A percentile compares a stretch with the other conserved stretches of the same genome.
Conservation (phyloP, 2,113 vertebrate species). For the Channa argus region DNA sequence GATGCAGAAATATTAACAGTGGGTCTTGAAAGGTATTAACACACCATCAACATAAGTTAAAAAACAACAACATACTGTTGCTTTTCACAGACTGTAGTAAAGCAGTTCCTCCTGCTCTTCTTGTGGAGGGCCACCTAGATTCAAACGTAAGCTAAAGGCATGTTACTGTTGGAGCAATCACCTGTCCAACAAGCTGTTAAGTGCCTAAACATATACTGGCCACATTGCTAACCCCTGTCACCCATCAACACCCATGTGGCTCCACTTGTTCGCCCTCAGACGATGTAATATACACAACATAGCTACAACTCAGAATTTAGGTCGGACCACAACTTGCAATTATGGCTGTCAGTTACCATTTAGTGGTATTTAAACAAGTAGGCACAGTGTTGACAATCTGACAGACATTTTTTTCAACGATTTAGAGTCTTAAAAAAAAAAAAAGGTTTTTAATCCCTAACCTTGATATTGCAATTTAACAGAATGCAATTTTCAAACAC, state of each 20-base stretch:
- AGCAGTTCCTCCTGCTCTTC: no score
- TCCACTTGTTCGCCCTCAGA: conserved; percentile 36
- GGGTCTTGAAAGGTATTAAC: no score
- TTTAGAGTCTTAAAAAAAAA: no score
- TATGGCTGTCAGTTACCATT: conserved; percentile 60
- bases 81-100: no score
- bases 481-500: no score
- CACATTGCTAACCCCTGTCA: conserved; percentile 62
- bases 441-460: no score
- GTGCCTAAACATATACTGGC: conserved; percentile 54
- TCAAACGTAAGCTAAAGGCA: conserved; percentile 8
- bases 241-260: conserved; percentile 51
- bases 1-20: neutral
- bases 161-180: conserved; percentile 39
- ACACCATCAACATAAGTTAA: neutral
- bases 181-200: conserved; percentile 52
- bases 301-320: conserved; percentile 71
- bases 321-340: conserved; percentile 66
- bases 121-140: conserved; percentile 16
- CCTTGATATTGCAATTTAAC: no score
- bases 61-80: neutral
- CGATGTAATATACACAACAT: conserved; percentile 48
- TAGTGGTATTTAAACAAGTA: conserved; percentile 51
- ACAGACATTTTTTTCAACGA: conserved; percentile 11
- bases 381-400: conserved; percentile 3